A percentile compares a stretch with the other conserved stretches of the same genome.
These are phyloP conservation scores for Agrilus mali DNA, from an alignment of 2,888 invertebrate species.

Conservation along the genomic window DNA sequence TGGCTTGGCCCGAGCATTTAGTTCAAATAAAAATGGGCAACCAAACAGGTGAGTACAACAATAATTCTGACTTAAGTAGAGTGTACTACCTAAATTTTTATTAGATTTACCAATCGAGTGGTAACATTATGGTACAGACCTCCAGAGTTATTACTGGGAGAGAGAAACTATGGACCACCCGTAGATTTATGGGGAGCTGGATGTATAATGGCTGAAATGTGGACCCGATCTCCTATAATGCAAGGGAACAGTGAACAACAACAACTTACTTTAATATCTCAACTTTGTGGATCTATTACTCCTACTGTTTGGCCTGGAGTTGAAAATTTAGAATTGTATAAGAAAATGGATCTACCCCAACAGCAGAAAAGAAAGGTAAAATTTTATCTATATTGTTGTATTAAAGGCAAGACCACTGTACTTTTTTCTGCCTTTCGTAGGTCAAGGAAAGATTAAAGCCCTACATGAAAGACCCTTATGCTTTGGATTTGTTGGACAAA, in stretches of 20 bases:
- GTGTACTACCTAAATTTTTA: constrained; percentile 4
- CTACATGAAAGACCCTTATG: constrained; percentile 84
- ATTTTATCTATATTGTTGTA: too few species aligned
- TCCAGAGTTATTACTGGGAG: constrained; percentile 58
- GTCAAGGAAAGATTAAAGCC: constrained; percentile 73
- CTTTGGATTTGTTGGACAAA: constrained; percentile 86
- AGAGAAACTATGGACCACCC: constrained; percentile 91
- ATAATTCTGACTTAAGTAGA: not conserved
- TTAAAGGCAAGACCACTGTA: too few species aligned
- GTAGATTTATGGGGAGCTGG: constrained; percentile 97
- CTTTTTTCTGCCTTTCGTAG: too few species aligned
- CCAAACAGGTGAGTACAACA: constrained; percentile 45
- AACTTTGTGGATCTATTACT: constrained; percentile 91
- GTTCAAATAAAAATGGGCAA: constrained; percentile 72
- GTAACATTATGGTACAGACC: constrained; percentile 93
- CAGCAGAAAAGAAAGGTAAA: constrained; percentile 70
- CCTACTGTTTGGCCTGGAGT: constrained; percentile 91
- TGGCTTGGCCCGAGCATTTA: constrained; percentile 90
- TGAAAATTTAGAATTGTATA: constrained; percentile 76
- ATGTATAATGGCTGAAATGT: constrained; percentile 99
- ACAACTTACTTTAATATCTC: constrained; percentile 87
- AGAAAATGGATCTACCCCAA: constrained; percentile 76
- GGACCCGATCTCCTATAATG: constrained; percentile 92
- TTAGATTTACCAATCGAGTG: constrained; percentile 91
- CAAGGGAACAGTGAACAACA: constrained; percentile 95